These are phyloP conservation scores for Cosmia pyralina DNA, from an alignment of 2,888 invertebrate species.

Conservation along the genomic window DNA sequence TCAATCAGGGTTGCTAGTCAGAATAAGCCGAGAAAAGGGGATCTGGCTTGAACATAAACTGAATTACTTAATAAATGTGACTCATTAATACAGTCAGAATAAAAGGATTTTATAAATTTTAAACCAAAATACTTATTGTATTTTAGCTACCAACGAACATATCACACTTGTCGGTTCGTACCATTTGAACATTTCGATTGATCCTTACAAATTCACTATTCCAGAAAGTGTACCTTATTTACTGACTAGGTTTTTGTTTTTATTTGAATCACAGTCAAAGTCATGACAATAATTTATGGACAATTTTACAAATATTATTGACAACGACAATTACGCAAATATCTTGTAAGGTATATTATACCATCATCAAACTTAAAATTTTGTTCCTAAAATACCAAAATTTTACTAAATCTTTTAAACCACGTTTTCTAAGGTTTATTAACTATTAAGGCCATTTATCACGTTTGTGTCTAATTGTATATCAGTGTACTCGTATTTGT, in stretches of 20 bases:
- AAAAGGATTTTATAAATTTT: neutral
- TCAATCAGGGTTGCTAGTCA: slow-evolving; percentile 1
- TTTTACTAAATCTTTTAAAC: slow-evolving; percentile 16
- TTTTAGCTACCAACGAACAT: slow-evolving; percentile 30
- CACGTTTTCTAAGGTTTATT: slow-evolving; percentile 16
- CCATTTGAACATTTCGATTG: slow-evolving; percentile 28
- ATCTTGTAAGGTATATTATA: slow-evolving; percentile 2
- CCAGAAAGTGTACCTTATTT: slow-evolving; percentile 2
- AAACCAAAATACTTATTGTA: slow-evolving; percentile 17
- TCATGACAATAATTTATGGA: neutral
- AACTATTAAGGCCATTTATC: slow-evolving; percentile 50
- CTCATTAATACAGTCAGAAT: neutral
- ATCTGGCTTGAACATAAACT: neutral
- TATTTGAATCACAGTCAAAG: neutral
- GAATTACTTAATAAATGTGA: neutral
- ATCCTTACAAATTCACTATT: slow-evolving; percentile 3
- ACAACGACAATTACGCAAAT: neutral
- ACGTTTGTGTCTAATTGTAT: slow-evolving; percentile 54
- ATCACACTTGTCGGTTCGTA: slow-evolving; percentile 35
- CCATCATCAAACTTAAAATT: neutral
- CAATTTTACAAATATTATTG: slow-evolving; percentile 21
- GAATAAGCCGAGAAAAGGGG: neutral
- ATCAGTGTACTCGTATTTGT: slow-evolving; percentile 60
- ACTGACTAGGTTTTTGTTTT: too few relatives aligned
- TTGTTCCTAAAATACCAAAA: slow-evolving; percentile 56